Evolutionary conservation across 2,888 invertebrate genomes (phyloP).

Genomic region (Ormyrus nitidulus): DNA sequence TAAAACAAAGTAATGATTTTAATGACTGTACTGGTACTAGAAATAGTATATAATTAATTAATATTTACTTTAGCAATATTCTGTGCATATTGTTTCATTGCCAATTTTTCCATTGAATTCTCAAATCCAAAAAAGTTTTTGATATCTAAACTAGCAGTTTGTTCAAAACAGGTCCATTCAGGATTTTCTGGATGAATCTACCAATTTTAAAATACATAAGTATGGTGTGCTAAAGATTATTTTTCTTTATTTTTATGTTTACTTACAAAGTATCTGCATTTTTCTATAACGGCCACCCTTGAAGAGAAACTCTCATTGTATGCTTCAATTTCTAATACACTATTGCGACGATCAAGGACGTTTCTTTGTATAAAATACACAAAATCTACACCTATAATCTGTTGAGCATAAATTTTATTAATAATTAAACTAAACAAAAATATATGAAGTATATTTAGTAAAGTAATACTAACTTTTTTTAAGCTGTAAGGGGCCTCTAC

Average conservation of each 20-base stretch:
- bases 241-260: slow-evolving; percentile 9
- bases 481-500: slow-evolving; percentile 96
- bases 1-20: slow-evolving; percentile 69
- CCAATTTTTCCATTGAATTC: slow-evolving; percentile 94
- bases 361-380: slow-evolving; percentile 95
- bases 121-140: slow-evolving; percentile 97
- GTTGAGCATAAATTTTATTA: slow-evolving; percentile 62
- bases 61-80: slow-evolving; percentile 84
- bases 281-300: slow-evolving; percentile 90
- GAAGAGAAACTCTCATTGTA: slow-evolving; percentile 93
- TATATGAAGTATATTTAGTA: slow-evolving; percentile 3
- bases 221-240: background rate
- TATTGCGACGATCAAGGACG: slow-evolving; percentile 85
- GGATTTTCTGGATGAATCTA: slow-evolving; percentile 95
- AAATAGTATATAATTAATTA: slow-evolving; percentile 8
- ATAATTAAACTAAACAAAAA: no score
- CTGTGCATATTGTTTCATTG: slow-evolving; percentile 95
- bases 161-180: slow-evolving; percentile 97
- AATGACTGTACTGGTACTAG: background rate
- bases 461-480: slow-evolving; percentile 83
- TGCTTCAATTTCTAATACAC: slow-evolving; percentile 92
- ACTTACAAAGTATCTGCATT: slow-evolving; percentile 91
- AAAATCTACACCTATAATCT: slow-evolving; percentile 95
- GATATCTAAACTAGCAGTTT: slow-evolving; percentile 92
- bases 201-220: slow-evolving; percentile 3